Percentiles rank a stretch among this genome's conserved stretches.
Conservation (phyloP, 30 jellyfish, hydroid and myxozoan genomes). For the Hydractinia echinata region DNA sequence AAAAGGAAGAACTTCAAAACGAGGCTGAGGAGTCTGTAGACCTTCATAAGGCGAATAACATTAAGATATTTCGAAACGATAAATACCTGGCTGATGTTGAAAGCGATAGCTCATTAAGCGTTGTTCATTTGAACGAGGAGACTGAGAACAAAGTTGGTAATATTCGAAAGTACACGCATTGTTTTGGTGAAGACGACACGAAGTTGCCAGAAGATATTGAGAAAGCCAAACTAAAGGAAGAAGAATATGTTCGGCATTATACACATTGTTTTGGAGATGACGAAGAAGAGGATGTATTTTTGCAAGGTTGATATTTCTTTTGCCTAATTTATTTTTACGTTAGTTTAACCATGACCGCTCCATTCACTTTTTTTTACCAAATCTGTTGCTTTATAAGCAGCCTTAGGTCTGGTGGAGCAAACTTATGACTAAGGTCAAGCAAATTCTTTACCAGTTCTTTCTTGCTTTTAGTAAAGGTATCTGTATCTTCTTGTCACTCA, state of each 20-base stretch:
- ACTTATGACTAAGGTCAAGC: too few relatives aligned
- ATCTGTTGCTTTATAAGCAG: too few relatives aligned
- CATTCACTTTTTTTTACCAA: too few relatives aligned
- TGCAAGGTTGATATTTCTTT: neutral
- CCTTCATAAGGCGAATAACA: too few relatives aligned
- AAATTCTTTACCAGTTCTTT: too few relatives aligned
- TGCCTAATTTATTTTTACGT: too few relatives aligned
- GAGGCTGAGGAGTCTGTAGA: neutral
- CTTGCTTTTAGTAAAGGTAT: too few relatives aligned
- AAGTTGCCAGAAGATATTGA: neutral
- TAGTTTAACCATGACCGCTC: too few relatives aligned
- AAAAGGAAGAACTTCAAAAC: neutral
- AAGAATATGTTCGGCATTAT: neutral
- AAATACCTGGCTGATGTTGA: neutral
- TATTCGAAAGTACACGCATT: conserved; percentile 9
- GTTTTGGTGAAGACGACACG: conserved; percentile 20
- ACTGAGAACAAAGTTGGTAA: neutral
- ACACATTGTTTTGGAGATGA: conserved; percentile 23
- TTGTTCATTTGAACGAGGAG: neutral
- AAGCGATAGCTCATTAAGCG: neutral
- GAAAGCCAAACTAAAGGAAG: neutral
- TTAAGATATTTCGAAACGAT: too few relatives aligned
- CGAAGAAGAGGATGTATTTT: neutral
- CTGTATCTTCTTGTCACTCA: too few relatives aligned
- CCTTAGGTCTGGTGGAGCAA: too few relatives aligned